phyloP scores from a whole-genome alignment of 2,113 vertebrate species.

The Misgurnus mizolepis region DNA sequence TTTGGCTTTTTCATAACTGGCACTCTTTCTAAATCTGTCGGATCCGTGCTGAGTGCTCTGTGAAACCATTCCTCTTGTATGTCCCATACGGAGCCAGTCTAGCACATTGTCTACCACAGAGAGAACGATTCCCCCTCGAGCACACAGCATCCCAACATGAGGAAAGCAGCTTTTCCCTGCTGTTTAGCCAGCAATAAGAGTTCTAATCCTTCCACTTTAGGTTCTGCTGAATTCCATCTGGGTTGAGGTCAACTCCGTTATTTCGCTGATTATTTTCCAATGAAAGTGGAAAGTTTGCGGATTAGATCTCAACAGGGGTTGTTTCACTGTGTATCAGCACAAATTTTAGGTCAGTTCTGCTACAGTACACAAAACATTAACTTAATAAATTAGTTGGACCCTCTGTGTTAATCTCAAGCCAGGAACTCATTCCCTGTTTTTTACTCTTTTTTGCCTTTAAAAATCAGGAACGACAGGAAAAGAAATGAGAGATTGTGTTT shows the following conservation, averaged over 20 bases:
- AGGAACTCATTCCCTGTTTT: neutral
- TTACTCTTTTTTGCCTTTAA: neutral
- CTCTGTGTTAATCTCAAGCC: neutral
- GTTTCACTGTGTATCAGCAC: slow-evolving; percentile 9
- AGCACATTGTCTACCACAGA: slow-evolving; percentile 26
- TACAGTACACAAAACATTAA: neutral
- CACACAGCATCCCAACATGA: slow-evolving; percentile 13
- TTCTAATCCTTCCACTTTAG: slow-evolving; percentile 36
- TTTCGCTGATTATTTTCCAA: slow-evolving; percentile 34
- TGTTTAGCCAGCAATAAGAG: slow-evolving; percentile 38
- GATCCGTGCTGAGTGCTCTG: slow-evolving; percentile 17
- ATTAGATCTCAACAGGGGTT: slow-evolving; percentile 21
- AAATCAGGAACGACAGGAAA: neutral
- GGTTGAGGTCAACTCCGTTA: slow-evolving; percentile 41
- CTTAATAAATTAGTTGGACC: slow-evolving; percentile 9
- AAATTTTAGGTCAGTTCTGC: slow-evolving; percentile 14
- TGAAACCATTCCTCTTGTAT: slow-evolving; percentile 29
- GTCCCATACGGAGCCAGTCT: slow-evolving; percentile 1
- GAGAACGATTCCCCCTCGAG: neutral
- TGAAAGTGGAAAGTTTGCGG: slow-evolving; percentile 43
- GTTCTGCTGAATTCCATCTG: slow-evolving; percentile 39
- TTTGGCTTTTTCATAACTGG: slow-evolving; percentile 34
- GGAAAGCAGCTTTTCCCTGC: slow-evolving; percentile 36
- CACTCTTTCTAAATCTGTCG: slow-evolving; percentile 5
- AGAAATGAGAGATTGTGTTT: too few relatives aligned